Conservation (phyloP, 2,113 vertebrate genomes). For the rabbit (Oryctolagus cuniculus) region DNA sequence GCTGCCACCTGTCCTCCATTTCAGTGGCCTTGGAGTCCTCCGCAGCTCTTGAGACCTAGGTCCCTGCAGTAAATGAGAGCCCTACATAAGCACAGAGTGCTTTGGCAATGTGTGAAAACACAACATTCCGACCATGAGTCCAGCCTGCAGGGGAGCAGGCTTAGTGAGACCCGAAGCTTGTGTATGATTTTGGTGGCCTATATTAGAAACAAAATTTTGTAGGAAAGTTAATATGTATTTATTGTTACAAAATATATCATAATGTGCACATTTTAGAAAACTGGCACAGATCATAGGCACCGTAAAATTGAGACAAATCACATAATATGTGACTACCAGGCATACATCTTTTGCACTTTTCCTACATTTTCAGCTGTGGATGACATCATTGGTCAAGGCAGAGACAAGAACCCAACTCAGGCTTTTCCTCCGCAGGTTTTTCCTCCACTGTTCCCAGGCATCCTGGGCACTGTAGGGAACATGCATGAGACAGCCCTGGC, state of each 20-base stretch:
- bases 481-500: no score
- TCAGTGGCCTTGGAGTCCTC: neutral
- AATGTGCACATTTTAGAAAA: neutral
- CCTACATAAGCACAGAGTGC: neutral
- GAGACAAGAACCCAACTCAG: neutral
- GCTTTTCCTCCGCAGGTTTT: neutral
- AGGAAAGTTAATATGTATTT: neutral
- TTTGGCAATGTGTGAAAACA: neutral
- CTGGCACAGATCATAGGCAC: neutral
- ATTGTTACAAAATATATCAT: conserved; percentile 12
- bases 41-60: neutral
- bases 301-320: conserved; percentile 48
- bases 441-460: neutral
- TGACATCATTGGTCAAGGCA: neutral
- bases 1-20: neutral
- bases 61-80: no score
- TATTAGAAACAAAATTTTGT: neutral
- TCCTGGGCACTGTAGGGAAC: neutral
- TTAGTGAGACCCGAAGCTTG: neutral
- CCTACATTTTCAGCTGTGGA: neutral
- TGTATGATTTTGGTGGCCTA: neutral
- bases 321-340: neutral
- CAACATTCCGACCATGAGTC: neutral
- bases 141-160: neutral
- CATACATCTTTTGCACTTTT: neutral